These are phyloP conservation scores for Pseudomyrmex dendroicus DNA, from an alignment of 1,140 invertebrate species.

Conservation along the genomic window DNA sequence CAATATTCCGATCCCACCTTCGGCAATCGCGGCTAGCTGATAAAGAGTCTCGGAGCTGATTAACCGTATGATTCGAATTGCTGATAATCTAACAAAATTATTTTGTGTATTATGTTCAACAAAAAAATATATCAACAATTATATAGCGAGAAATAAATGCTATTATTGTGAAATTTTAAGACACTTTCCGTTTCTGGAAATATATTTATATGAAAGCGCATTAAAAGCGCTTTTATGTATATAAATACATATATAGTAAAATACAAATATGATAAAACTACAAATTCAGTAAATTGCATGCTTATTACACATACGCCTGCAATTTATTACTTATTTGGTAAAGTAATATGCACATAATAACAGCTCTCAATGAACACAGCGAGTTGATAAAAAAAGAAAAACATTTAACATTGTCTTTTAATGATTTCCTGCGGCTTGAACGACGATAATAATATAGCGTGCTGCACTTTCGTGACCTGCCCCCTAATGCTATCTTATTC, in stretches of 20 bases:
- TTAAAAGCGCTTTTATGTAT: no score
- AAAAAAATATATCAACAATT: no score
- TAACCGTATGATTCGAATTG: slow-evolving; percentile 39
- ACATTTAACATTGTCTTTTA: slow-evolving; percentile 53
- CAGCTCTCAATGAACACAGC: neutral
- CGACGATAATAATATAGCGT: slow-evolving; percentile 51
- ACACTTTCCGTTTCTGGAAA: no score
- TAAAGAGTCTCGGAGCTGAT: slow-evolving; percentile 21
- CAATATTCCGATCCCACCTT: slow-evolving; percentile 35
- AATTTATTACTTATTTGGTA: neutral
- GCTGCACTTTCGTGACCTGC: slow-evolving; percentile 45
- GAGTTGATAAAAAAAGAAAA: slow-evolving; percentile 38
- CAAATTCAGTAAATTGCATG: no score
- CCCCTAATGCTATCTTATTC: slow-evolving; percentile 54
- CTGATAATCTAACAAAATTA: slow-evolving; percentile 12
- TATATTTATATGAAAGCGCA: no score
- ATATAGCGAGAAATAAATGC: no score
- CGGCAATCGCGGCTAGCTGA: slow-evolving; percentile 20
- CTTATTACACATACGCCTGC: no score
- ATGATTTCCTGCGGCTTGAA: slow-evolving; percentile 25
- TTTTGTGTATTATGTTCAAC: slow-evolving; percentile 21
- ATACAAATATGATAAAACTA: no score
- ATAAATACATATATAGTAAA: no score
- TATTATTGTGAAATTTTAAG: no score
- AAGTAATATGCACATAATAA: slow-evolving; percentile 18